phyloP scores from a whole-genome alignment of 2,797 vertebrate species.

The Myotis daubentonii region DNA sequence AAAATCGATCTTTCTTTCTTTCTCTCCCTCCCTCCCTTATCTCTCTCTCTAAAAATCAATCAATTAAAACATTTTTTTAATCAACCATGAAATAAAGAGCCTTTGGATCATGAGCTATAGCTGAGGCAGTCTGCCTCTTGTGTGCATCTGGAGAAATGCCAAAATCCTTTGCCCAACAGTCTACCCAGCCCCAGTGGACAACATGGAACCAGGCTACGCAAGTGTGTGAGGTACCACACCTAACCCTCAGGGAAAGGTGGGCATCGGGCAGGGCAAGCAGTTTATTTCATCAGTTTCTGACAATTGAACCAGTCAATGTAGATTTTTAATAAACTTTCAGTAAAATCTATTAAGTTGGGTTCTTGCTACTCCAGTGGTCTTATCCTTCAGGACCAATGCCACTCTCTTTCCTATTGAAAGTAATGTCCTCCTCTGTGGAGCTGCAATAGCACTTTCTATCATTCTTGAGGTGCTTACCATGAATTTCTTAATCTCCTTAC shows the following conservation, averaged over 20 bases:
- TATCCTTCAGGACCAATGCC: neutral
- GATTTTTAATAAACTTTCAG: neutral
- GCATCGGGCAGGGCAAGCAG: neutral
- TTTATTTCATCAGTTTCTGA: neutral
- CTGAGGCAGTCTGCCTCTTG: neutral
- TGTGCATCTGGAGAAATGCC: neutral
- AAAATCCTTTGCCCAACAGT: neutral
- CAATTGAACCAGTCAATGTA: neutral
- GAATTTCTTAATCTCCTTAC: neutral
- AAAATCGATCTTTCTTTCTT: too few species aligned
- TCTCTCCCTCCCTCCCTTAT: too few species aligned
- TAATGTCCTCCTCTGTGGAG: neutral
- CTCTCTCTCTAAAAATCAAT: too few species aligned
- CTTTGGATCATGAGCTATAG: neutral
- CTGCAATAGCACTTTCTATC: neutral
- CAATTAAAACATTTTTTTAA: too few species aligned
- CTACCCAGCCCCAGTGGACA: too few species aligned
- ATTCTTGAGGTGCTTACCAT: neutral
- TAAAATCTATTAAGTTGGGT: neutral
- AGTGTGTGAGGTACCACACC: neutral
- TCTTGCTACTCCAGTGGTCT: neutral
- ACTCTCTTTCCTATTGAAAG: neutral
- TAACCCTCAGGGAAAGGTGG: neutral
- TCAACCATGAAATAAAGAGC: neutral
- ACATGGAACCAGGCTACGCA: neutral